phyloP scores from a whole-genome alignment of 1,140 invertebrate genomes.

The Geopemphigus sp. region DNA sequence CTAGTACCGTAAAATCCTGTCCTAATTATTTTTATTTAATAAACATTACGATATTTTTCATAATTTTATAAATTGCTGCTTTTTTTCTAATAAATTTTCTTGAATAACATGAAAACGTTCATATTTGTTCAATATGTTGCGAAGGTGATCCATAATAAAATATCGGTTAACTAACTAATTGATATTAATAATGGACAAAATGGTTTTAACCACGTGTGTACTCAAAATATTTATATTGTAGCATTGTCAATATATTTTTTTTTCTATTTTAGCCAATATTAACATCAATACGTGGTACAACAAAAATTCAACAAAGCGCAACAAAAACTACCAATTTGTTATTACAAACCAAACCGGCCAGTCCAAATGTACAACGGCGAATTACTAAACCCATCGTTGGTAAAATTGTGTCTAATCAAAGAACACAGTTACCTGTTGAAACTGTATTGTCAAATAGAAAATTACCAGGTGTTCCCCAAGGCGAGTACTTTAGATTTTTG shows the following conservation, averaged over 20 bases:
- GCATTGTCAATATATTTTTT: background rate
- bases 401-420: slow-evolving; percentile 31
- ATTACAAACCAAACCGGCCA: slow-evolving; percentile 19
- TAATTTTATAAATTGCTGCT: no score
- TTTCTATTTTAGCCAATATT: slow-evolving; percentile 24
- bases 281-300: slow-evolving; percentile 12
- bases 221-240: no score
- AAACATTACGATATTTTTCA: no score
- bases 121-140: no score
- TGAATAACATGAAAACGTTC: no score
- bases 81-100: no score
- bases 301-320: slow-evolving; percentile 24
- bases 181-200: background rate
- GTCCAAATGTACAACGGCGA: slow-evolving; percentile 19
- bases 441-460: slow-evolving; percentile 31
- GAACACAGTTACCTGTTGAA: slow-evolving; percentile 31
- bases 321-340: slow-evolving; percentile 3
- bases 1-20: no score
- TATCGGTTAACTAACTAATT: no score
- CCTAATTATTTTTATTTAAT: no score
- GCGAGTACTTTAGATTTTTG: background rate
- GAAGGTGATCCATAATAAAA: no score
- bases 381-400: slow-evolving; percentile 37
- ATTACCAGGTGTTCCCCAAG: slow-evolving; percentile 28
- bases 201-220: no score